These are phyloP conservation scores for Lanius collurio DNA, from an alignment of 2,113 vertebrate species.

Conservation along the genomic window DNA sequence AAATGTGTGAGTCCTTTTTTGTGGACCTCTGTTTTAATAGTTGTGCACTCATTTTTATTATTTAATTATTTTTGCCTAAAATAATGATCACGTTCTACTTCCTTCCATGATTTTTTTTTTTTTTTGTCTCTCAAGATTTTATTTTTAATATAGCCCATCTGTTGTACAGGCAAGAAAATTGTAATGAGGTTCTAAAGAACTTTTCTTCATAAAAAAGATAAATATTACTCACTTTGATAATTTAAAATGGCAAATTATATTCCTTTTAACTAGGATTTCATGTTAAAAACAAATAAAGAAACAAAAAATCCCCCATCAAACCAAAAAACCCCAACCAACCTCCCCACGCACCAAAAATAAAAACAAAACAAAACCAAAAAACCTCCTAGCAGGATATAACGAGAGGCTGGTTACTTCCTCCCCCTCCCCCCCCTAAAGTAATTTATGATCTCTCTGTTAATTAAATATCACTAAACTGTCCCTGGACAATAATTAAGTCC, in stretches of 20 bases:
- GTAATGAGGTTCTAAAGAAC: neutral
- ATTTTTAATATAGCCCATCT: neutral
- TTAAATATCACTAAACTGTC: slow-evolving; percentile 23
- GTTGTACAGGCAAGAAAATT: neutral
- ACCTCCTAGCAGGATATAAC: neutral
- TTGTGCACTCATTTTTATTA: neutral
- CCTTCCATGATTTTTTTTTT: neutral
- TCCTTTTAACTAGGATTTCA: neutral
- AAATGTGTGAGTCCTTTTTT: neutral
- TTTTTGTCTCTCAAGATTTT: neutral
- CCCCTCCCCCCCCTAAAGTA: neutral
- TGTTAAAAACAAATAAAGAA: neutral
- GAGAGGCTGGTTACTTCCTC: neutral
- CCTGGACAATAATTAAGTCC: slow-evolving; percentile 20
- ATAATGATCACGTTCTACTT: neutral
- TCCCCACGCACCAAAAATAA: rapidly evolving
- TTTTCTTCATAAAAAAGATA: neutral
- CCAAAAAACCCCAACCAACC: neutral
- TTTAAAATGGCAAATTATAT: neutral
- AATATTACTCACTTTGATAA: neutral
- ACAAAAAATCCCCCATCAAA: neutral
- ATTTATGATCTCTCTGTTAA: neutral
- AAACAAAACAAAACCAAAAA: neutral
- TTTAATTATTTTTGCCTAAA: neutral
- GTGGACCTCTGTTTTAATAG: neutral